Evolutionary conservation across 2,113 vertebrate genomes (phyloP), one percentile per base, ranked within the genome.

Genomic region (Limanda limanda): DNA sequence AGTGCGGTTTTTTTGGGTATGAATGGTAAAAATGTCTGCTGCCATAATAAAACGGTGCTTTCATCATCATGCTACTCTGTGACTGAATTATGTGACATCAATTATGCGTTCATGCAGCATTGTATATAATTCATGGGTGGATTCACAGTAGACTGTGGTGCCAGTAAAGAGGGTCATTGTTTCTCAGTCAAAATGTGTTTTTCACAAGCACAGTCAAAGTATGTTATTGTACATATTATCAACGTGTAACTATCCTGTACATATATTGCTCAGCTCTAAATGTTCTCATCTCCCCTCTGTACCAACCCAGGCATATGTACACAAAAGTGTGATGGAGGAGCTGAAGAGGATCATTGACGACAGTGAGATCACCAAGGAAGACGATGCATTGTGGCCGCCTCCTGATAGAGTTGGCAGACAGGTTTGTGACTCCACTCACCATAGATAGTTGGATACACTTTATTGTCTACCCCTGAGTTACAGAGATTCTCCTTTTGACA

Each of bases 311-410:
- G 97, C 98, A 0, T 99, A 99, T 0, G 98, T 99, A 69, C 98
- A 99, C 88, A 99, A 98, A 87, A 98, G 98, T 48, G 98, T 99
- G 83, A 99, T 99, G 98, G 98, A 99, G 82, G 98, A 99, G 79
- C 93, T 99, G 72, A 99, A 99, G 81, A 96, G 98, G 63, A 98
- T 99, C 74, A 99, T 99, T 3, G 98, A 99, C 1, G 98, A 99
- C 93, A 99, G 98, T 71, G 98, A 99, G 89, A 98, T 99, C 89
- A 99, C 98, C 8, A 99, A 99, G 89, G 98, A 99, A 86, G 98
- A 99, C 0, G 98, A 99, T 74, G 97, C 98, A 0, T 81, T 99
- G 21, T 99, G 98, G 98, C 98, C 98, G 0, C 97, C 98, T 17
- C 98, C 98, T 0, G 98, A 99, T 86, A 93, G 98, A 89, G 98